Base-by-base conservation (phyloP, 2,113 vertebrate species). In the Nansenia antarctica region DNA sequence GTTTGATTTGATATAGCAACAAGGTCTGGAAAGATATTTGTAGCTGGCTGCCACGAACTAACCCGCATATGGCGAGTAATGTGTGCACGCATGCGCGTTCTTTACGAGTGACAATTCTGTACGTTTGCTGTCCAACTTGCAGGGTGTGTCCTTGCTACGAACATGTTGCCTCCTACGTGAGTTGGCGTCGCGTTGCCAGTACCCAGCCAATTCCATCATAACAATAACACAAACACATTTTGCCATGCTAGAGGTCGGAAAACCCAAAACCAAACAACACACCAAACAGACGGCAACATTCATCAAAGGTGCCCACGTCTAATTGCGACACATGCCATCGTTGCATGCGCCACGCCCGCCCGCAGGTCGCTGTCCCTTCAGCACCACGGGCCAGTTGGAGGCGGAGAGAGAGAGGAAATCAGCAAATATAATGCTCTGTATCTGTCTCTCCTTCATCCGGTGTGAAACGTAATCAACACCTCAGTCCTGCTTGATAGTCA, bases 391-490 rank as follows among this genome's bases (percentile, higher is more conserved):
- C 47, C 22, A 12, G 66, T 5, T 47, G 42, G 5, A 18, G 37
- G 14, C 12, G 31, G 42, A 64, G 30, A 67, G 54, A 31, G 39
- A 54, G 0, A 6, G 24, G 12, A 1, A 18, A 45, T 49, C 1
- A 60, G 14, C n/a, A n/a, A n/a, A 37, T 54, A 26, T 55, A 66
- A 67, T 62, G 37, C 53, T 30, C 67, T 22, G 68, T 77, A 76
- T 73, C 63, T 68, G 61, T 54, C 69, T 70, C 39, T 67, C 54
- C 54, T 75, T 76, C 76, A 60, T 6, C 54, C 59, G 74, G 76
- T 85, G 81, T 83, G 77, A 85, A 85, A 85, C 73, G 63, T 75
- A 86, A 86, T 86, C 82, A 86, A 80, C 79, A 82, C 85, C 80
- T 84, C 72, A 55, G 73, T 78, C 73, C 67, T 62, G 70, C 69